Base-by-base conservation (phyloP, 2,113 vertebrate genomes). In the Zosterops lateralis region DNA sequence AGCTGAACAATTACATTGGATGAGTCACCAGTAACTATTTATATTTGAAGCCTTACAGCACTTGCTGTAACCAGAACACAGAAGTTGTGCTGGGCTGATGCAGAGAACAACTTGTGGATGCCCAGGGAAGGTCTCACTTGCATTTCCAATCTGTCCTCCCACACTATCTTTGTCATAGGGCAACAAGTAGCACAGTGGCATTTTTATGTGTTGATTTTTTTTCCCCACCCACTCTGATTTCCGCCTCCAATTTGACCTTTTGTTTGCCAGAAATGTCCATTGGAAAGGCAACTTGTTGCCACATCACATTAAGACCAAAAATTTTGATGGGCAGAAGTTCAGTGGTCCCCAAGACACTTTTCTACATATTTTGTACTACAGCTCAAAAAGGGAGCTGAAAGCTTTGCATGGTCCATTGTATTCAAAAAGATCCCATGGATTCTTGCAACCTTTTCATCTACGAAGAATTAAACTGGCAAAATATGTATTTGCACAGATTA, bases 161-260 rank as follows among this genome's bases (percentile, higher is more conserved):
- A 96, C 96, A 68, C 94, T 84, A 26, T 89, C 92, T 95, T 96
- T 97, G 94, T 96, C 95, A 96, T 96, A 96, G 89, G 94, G 95
- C 95, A 96, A 51, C 65, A 68, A 90, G 84, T 68, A 95, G 77
- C 83, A 95, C 90, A 95, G 92, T 93, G 93, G 50, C 86, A 87
- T 90, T 95, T 94, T 92, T 94, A 85, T 94, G 93, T 56, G 65
- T 89, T 73, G 67, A 83, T 6, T 94, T 89, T 90, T 90, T 90
- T 81, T 73, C 51, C 76, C 14, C 84, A 21, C 92, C 92, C 92
- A 95, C 95, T 95, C 85, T 76, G 84, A 90, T 87, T 94, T 95
- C 92, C 45, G 84, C 85, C 93, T 94, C 91, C 74, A 60, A 91
- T 88, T 67, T 90, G 90, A 94, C 94, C 92, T 95, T 96, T 96